Base-by-base conservation (phyloP, 2,797 vertebrate species). In the Phoeniculus purpureus region DNA sequence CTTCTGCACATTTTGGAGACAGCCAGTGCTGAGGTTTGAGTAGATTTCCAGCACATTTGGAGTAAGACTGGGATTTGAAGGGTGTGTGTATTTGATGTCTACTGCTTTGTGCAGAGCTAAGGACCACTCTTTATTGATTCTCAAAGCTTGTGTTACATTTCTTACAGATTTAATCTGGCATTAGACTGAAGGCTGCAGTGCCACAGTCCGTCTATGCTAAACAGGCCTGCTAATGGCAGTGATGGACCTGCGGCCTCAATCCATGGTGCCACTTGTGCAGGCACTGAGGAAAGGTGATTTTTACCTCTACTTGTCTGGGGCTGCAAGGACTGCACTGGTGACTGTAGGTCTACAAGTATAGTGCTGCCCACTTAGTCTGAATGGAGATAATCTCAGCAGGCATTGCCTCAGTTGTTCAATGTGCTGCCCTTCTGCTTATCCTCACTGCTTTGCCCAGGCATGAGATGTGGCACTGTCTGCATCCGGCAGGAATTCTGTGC, bases 281-380 rank as follows among this genome's bases (percentile, higher is more conserved):
- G 87, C 26, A 5, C 78, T 93, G 45, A 92, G 72, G 77, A 73
- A 85, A 89, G 40, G 78, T 90, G 88, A 87, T 87, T 81, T 64
- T 31, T 74, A 61, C 51, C 61, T 86, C 62, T 51, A 15, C 22
- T 67, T 83, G 51, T 80, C 61, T 76, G 65, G 22, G 81, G 27
- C 71, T 79, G 77, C 60, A 54, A 77, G 56, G 62, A 31, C 65
- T 21, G 68, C 90, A 80, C 62, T 61, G 54, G 58, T 80, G 50
- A 51, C 22, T 51, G 43, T 59, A 34, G 68, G 68, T 87, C 3
- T 31, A 7, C 0, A 15, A 37, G 40, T 51, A 66, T 66, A 1
- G 1, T 37, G 64, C 71, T 83, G 80, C 80, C 62, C 70, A 92
- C 77, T 78, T 4, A 5, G 15, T 34, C 60, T 1, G 1, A 31